Base-by-base conservation (phyloP, 1,140 invertebrate genomes). In the Pararge aegeria region DNA sequence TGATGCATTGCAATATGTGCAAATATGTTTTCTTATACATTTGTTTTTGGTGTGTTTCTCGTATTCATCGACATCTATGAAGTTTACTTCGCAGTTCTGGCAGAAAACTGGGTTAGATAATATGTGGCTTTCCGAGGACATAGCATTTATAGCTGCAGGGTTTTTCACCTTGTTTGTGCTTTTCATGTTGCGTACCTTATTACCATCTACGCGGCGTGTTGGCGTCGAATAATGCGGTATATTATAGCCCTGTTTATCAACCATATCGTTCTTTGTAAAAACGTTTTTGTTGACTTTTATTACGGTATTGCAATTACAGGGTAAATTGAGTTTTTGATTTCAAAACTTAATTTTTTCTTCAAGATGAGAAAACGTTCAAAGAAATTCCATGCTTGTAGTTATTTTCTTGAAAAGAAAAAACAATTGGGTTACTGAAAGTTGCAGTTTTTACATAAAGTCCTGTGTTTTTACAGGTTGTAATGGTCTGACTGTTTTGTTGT, bases 21-120 rank as follows among this genome's bases (percentile, higher is more conserved):
- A 81, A 1, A 52, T 27, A 2, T 68, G 38, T 7, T 68, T 19
- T 34, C 66, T 74, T 40, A 53, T 71, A 5, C 66, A 62, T 40
- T 74, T 70, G 48, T 66, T 55, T 61, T 68, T 61, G 0, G 55
- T 24, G 20, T 74, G 75, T 19, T 73, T 70, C 18, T 75, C 68
- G 10, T 53, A 73, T 55, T 71, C 74, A 3, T 12, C 27, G 5
- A n/a, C 27, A 15, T 56, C 44, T 13, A 15, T 1, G 9, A 56
- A 56, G 27, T 49, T 49, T 5, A 56, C 4, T 1, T 56, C 18
- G 29, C 55, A 56, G 5, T 37, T 37, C 0, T 16, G 0, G 16
- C 55, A 56, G 44, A 30, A 55, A 3, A 46, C 27, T n/a, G 30
- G 4, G 9, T 46, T 30, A 12, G 30, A n/a, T 34, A 34, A 34